Evolutionary conservation across 2,113 vertebrate genomes (phyloP), one percentile per base, ranked within the genome.

Genomic region (Girardinichthys multiradiatus): DNA sequence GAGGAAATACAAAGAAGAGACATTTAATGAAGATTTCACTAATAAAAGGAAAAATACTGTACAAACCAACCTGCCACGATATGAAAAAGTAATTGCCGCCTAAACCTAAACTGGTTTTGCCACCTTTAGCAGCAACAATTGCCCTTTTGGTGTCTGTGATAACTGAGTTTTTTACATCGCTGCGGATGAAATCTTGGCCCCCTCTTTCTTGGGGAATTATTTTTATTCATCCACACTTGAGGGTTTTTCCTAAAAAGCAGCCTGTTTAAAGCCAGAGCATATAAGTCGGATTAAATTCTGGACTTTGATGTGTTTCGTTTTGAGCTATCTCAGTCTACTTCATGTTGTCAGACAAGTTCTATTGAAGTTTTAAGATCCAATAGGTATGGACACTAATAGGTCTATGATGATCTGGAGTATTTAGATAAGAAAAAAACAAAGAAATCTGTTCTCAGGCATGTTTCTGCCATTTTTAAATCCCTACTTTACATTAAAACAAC

Each of bases 401-500:
- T 6, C 31, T 33, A n/a, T 6, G 15, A 17, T 51, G 48, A 24
- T 51, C 21, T 10, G 21, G 24, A 2, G 48, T 9, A 24, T 51
- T 24, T 51, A 5, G 5, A 8, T 51, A 4, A 21, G 48, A 24
- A 21, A 51, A 51, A n/a, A 24, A 19, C 39, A 51, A 10, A 9
- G 19, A 8, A 51, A n/a, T 10, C 48, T 51, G 48, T 51, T 24
- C 48, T 51, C 21, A 51, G 48, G 17, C 21, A 7, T 51, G 17
- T 51, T 51, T 9, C 7, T 24, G 19, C 21, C 21, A 9, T 24
- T 51, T 51, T 8, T 24, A 2, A 51, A 51, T 51, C 21, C 24
- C 5, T n/a, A 3, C 21, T 51, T n/a, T 51, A 21, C 48, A 51
- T 51, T 24, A 81, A 80, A 74, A 65, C 35, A 64, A 39, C 26